Percentiles rank a stretch among this genome's conserved stretches.
Conservation (phyloP, 1,140 invertebrate species). For the Trinorchestia longiramus region DNA sequence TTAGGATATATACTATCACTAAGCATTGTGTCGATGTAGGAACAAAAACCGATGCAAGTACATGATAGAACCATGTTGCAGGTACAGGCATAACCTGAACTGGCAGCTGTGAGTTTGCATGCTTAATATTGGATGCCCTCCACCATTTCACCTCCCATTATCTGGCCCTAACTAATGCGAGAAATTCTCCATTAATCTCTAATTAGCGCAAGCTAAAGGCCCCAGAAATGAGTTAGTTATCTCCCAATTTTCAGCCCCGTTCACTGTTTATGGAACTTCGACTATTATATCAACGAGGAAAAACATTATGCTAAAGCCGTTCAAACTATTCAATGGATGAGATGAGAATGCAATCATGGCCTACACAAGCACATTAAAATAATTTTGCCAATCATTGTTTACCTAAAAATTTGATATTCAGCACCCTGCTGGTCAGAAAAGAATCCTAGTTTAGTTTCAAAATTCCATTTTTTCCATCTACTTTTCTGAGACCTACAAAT, state of each 20-base stretch:
- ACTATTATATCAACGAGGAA: neutral
- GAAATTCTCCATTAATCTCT: neutral
- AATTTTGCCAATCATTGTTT: no score
- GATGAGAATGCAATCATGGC: neutral
- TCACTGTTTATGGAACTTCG: neutral
- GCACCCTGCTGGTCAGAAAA: no score
- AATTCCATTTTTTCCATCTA: neutral
- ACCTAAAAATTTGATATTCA: neutral
- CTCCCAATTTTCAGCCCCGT: neutral
- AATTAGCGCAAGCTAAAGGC: slow-evolving; percentile 6
- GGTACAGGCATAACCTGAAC: no score
- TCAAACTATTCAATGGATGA: neutral
- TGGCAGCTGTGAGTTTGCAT: neutral
- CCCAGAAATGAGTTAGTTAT: neutral
- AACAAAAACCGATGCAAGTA: no score
- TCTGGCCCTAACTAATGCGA: neutral
- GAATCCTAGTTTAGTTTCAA: no score
- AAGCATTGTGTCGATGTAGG: no score
- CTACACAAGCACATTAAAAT: no score
- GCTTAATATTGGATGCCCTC: neutral
- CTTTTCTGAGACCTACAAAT: neutral
- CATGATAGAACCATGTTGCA: no score
- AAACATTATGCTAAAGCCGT: neutral
- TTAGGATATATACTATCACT: no score
- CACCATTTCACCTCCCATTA: neutral